Base-by-base conservation (phyloP, 2,113 vertebrate species). In the Poecile atricapillus region DNA sequence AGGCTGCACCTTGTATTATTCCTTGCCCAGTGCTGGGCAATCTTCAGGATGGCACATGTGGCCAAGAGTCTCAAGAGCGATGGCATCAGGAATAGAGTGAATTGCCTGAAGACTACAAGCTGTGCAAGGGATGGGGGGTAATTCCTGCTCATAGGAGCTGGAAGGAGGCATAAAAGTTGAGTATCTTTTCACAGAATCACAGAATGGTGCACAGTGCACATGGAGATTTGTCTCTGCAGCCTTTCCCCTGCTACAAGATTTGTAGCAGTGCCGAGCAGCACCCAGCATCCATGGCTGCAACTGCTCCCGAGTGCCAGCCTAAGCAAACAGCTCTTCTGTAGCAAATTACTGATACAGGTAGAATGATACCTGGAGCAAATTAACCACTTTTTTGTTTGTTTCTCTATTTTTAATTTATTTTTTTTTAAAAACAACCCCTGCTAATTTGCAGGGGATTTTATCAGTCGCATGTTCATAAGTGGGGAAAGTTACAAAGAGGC, bases 371-470 rank as follows among this genome's bases (percentile, higher is more conserved):
- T n/a, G 41, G 7, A 58, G 11, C 8, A 18, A 58, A 39, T 27
- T 59, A 41, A 41, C 59, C 20, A 37, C 31, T 62, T 68, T 58
- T 64, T 55, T 69, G 4, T 86, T 35, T 86, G 43, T 52, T 64
- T 69, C 15, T 76, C 1, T 69, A 39, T 58, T 16, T 12, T 9
- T 53, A 12, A 12, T 23, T 76, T 25, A 9, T n/a, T 1, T 62
- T 67, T n/a, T 24, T 13, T 22, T 27, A 22, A 63, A 60, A 73
- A 62, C 23, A 35, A 88, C 47, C 71, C 3, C 4, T n/a, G n/a
- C n/a, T n/a, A n/a, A n/a, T n/a, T n/a, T n/a, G n/a, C 94, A 99
- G 99, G 98, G 77, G 98, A 98, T 83, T 98, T 99, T 43, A 98
- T 99, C 87, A 98, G 97, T 55, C 98, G 98, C 80, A 98, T 99